Base-by-base conservation (phyloP, 2,113 vertebrate species). In the Tragelaphus imberbis region DNA sequence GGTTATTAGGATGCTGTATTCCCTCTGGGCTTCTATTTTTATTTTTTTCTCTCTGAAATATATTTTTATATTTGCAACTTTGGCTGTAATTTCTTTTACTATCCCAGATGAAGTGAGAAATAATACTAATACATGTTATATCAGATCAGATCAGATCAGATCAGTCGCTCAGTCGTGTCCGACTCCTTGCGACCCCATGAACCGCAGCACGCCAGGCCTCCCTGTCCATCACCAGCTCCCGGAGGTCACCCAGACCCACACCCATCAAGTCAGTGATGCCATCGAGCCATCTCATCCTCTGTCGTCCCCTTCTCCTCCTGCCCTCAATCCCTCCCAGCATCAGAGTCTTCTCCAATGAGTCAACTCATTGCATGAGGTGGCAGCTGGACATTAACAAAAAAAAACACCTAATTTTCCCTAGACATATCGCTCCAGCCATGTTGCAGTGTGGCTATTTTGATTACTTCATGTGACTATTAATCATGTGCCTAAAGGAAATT, bases 401-500 rank as follows among this genome's bases (percentile, higher is more conserved):
- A 97, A 97, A 80, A 10, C 55, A 71, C 92, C 87, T 81, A 40
- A 28, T 87, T 92, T 91, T 58, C 77, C 87, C 59, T 16, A 93
- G 95, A 96, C 0, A 33, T 95, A 61, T 94, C 97, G 92, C 11
- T 89, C 84, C 80, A 59, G 79, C 55, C 0, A 94, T 93, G 96
- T 98, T 93, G 90, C 92, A 93, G 96, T 91, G 88, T 97, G 96
- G 96, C 97, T 98, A 97, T 97, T 98, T 98, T 98, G 98, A 98
- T 97, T 97, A 91, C 98, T 97, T 98, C 97, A 82, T 98, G 96
- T 98, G 96, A 95, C 95, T 92, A n/a, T 95, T 88, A 95, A 97
- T 94, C 96, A 92, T 51, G 75, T 90, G 98, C 97, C 97, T 98
- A 98, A 98, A 98, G 98, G 97, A 98, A 98, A 98, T 68, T 97